Evolutionary conservation across 1,140 invertebrate genomes (phyloP).

Genomic region (Drosophila teissieri): DNA sequence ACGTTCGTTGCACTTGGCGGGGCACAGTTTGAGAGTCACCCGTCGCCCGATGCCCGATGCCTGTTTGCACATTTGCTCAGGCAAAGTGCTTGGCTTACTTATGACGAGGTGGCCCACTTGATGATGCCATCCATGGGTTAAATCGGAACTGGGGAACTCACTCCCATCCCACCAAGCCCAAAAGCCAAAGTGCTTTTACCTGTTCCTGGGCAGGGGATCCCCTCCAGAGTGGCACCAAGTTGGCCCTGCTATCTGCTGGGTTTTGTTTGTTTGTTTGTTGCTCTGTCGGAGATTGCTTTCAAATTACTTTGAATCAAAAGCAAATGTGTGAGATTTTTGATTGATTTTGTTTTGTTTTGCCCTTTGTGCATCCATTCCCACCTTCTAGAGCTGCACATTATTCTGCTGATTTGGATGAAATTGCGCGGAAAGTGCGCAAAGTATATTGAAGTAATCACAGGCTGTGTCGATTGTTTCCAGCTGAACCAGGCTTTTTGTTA

Average conservation of each 20-base stretch:
- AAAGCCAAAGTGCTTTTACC: constrained; percentile 52
- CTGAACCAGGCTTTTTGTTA: constrained; percentile 22
- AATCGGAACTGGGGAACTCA: constrained; percentile 5
- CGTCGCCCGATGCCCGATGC: no score
- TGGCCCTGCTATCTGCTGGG: constrained; percentile 57
- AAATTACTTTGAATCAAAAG: constrained; percentile 76
- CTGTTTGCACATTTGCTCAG: constrained; percentile 70
- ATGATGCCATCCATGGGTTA: constrained; percentile 52
- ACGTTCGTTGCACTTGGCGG: constrained; percentile 80
- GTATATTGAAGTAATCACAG: constrained; percentile 59
- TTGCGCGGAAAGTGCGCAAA: constrained; percentile 79
- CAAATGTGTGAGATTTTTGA: constrained; percentile 60
- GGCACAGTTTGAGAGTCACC: constrained; percentile 72
- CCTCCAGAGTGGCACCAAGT: constrained; percentile 47
- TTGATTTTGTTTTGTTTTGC: constrained; percentile 68
- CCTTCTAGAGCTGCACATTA: constrained; percentile 23
- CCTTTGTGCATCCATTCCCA: constrained; percentile 3
- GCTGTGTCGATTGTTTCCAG: constrained; percentile 8
- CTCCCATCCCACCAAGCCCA: not conserved
- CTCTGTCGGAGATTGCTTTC: constrained; percentile 74
- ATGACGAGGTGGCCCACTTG: constrained; percentile 72
- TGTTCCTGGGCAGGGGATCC: not conserved
- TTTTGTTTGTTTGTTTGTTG: constrained; percentile 68
- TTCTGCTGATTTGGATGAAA: constrained; percentile 58
- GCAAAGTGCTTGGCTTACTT: constrained; percentile 80